Conservation (phyloP, 2,113 vertebrate species). For the Charadrius vociferus region DNA sequence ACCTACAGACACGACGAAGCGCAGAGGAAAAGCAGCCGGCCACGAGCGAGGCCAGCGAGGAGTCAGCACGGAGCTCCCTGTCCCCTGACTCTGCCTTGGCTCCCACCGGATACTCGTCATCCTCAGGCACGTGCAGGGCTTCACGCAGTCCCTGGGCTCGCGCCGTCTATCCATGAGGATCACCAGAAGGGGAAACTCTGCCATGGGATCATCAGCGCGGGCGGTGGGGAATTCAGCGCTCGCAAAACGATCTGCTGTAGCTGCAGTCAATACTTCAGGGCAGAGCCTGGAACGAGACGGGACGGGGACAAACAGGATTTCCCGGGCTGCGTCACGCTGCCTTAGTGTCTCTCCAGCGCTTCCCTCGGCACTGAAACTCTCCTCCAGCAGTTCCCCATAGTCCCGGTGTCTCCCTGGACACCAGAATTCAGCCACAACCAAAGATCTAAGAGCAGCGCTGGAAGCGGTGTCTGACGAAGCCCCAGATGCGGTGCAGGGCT, state of each 20-base stretch:
- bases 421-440: not conserved
- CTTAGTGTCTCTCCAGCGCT: not conserved
- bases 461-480: no score
- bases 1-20: no score
- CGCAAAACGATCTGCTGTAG: conserved; percentile 86
- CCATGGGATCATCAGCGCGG: conserved; percentile 78
- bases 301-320: not conserved
- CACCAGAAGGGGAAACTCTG: conserved; percentile 80
- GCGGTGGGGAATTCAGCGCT: conserved; percentile 60
- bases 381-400: not conserved
- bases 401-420: not conserved
- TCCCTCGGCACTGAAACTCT: not conserved
- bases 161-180: conserved; percentile 76
- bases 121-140: conserved; percentile 66
- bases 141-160: conserved; percentile 40
- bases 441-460: no score
- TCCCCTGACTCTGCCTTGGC: not conserved
- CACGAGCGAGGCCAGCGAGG: no score
- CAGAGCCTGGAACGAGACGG: not conserved
- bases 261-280: conserved; percentile 86
- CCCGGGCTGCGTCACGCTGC: not conserved
- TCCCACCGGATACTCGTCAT: not conserved
- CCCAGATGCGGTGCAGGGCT: not conserved
- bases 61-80: no score
- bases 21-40: no score